Evolutionary conservation across 2,113 vertebrate genomes (phyloP), one percentile per base, ranked within the genome.

Genomic region (Colaptes auratus): DNA sequence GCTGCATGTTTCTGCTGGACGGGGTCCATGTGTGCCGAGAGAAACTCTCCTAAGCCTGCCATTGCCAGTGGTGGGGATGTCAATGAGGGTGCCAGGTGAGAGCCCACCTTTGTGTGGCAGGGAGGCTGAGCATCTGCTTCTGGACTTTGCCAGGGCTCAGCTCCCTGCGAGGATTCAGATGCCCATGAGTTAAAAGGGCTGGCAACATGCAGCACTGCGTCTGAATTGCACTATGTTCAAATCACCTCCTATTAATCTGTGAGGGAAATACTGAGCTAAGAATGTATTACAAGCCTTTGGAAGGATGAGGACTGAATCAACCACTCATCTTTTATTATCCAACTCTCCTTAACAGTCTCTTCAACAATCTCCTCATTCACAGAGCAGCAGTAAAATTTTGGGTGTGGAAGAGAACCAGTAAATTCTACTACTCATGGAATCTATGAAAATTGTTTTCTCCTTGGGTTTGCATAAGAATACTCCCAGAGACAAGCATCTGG

Each of bases 241-340:
- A 86, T 71, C 30, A 58, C 82, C 61, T 94, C 52, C 58, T 86
- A 0, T 82, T 85, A 87, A 75, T 48, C 77, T 64, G 36, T 2
- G 33, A 86, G 44, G 83, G 90, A 94, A 97, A 89, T 83, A 70
- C 5, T 60, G 59, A 61, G 39, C 74, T 89, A 77, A 82, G 61
- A 72, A 86, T 89, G 64, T 89, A 95, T 93, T 74, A 76, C 61
- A 91, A 89, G 25, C 46, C 12, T 90, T 88, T 88, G 60, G 69
- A 86, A 94, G 35, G 73, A 27, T 0, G 1, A 83, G 60, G 52
- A 53, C 58, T 59, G 72, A 93, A 94, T 86, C 83, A 52, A 93
- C 56, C 31, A 56, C 56, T 86, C 24, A 50, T 65, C 16, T 88
- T 95, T 89, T 91, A 55, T 95, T 95, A 77, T 87, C 50, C 44